Evolutionary conservation across 2,797 vertebrate genomes (phyloP).

Genomic region (Mormyrops attenuatus): DNA sequence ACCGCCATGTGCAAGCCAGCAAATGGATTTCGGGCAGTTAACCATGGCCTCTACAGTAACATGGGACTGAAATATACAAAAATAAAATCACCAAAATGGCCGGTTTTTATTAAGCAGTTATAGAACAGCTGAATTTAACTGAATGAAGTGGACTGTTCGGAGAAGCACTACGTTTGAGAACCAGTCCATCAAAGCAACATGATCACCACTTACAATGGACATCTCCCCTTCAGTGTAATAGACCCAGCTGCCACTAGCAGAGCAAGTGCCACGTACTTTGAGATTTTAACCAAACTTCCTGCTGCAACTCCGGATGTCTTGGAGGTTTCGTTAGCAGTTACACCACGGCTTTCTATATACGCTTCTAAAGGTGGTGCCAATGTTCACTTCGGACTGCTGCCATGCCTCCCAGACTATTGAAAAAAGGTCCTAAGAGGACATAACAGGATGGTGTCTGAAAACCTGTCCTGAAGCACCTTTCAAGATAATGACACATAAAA

Average conservation of each 20-base stretch:
- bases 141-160: not conserved
- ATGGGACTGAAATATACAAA: not conserved
- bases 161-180: not conserved
- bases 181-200: not conserved
- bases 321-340: not conserved
- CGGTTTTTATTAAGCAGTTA: not conserved
- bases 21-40: not conserved
- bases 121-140: not conserved
- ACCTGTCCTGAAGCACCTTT: not conserved
- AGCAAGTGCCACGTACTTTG: not conserved
- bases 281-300: conserved; percentile 2
- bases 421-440: not conserved
- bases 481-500: not conserved
- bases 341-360: not conserved
- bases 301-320: not conserved
- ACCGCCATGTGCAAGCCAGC: not conserved
- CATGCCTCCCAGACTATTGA: not conserved
- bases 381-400: not conserved
- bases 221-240: not conserved
- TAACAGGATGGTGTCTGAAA: not conserved
- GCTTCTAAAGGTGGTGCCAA: not conserved
- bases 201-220: not conserved
- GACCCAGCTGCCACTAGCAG: not conserved
- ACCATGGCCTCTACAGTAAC: not conserved
- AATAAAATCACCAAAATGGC: not conserved